These are phyloP conservation scores for Drosophila lacertosa DNA, from an alignment of 1,140 invertebrate species.

Conservation along the genomic window DNA sequence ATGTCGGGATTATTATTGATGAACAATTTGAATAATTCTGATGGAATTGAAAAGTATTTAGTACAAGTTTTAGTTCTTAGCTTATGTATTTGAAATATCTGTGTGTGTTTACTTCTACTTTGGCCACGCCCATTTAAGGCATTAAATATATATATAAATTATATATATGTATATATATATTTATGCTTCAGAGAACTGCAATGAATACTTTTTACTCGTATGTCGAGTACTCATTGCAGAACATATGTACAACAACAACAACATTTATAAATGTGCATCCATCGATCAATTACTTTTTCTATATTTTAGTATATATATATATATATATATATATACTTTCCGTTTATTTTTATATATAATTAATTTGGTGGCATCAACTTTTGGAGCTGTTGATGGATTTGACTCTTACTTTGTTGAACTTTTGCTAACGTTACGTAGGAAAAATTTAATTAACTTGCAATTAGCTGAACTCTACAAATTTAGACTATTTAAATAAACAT, in stretches of 20 bases:
- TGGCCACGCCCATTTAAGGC: slow-evolving; percentile 3
- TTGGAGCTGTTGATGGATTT: slow-evolving; percentile 61
- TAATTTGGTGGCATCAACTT: slow-evolving; percentile 35
- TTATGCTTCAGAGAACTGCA: not conserved
- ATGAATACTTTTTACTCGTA: not conserved
- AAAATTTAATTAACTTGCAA: slow-evolving; percentile 67
- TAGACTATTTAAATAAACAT: slow-evolving; percentile 54
- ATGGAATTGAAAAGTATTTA: slow-evolving; percentile 48
- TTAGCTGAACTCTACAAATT: slow-evolving; percentile 44
- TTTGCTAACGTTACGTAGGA: slow-evolving; percentile 81
- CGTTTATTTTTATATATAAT: slow-evolving; percentile 8
- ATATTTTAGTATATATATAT: slow-evolving; percentile 6
- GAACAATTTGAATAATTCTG: slow-evolving; percentile 24
- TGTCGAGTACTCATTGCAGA: not conserved
- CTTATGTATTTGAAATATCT: slow-evolving; percentile 19
- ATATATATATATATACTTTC: too few relatives aligned
- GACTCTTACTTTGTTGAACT: slow-evolving; percentile 74
- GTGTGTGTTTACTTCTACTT: slow-evolving; percentile 54
- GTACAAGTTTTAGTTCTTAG: slow-evolving; percentile 67
- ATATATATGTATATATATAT: too few relatives aligned
- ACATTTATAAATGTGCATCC: slow-evolving; percentile 4
- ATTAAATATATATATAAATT: not conserved
- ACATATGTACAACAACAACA: not conserved
- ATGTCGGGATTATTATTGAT: slow-evolving; percentile 35
- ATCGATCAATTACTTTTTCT: slow-evolving; percentile 18